Percentiles rank a stretch among this genome's conserved stretches.
phyloP scores from a whole-genome alignment of 2,797 vertebrate species.

The Leptatherina wallacei region DNA sequence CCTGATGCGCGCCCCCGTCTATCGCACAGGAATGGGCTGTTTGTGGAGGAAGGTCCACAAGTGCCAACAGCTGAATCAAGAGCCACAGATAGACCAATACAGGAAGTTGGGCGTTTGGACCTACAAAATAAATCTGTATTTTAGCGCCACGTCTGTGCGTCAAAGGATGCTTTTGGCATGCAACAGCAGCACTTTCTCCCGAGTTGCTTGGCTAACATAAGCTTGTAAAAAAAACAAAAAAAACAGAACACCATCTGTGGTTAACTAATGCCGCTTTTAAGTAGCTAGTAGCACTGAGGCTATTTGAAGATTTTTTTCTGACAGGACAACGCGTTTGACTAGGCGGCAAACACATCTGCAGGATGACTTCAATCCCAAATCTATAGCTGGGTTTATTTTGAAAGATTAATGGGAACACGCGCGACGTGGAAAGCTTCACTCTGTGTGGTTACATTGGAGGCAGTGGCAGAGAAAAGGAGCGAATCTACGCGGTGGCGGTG shows the following conservation, averaged over 20 bases:
- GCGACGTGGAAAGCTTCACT: constrained; percentile 33
- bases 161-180: background rate
- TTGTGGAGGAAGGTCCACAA: constrained; percentile 72
- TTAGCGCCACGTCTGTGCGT: background rate
- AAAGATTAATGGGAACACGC: constrained; percentile 27
- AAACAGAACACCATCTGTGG: too few species aligned
- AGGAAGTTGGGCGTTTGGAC: constrained; percentile 30
- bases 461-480: constrained; percentile 66
- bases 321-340: background rate
- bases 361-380: background rate
- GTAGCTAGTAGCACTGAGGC: too few species aligned
- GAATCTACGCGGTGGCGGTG: constrained; percentile 69
- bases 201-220: background rate
- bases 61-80: constrained; percentile 66
- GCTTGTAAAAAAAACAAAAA: background rate
- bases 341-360: background rate
- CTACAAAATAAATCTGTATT: constrained; percentile 59
- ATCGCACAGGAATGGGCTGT: constrained; percentile 73
- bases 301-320: background rate
- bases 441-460: constrained; percentile 62
- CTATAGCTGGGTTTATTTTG: constrained; percentile 57
- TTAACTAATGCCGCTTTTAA: too few species aligned
- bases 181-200: background rate
- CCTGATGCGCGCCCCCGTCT: constrained; percentile 80
- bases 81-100: constrained; percentile 1